Evolutionary conservation across 2,888 invertebrate genomes (phyloP), one percentile per base, ranked within the genome.

Genomic region (Acleris sparsana): DNA sequence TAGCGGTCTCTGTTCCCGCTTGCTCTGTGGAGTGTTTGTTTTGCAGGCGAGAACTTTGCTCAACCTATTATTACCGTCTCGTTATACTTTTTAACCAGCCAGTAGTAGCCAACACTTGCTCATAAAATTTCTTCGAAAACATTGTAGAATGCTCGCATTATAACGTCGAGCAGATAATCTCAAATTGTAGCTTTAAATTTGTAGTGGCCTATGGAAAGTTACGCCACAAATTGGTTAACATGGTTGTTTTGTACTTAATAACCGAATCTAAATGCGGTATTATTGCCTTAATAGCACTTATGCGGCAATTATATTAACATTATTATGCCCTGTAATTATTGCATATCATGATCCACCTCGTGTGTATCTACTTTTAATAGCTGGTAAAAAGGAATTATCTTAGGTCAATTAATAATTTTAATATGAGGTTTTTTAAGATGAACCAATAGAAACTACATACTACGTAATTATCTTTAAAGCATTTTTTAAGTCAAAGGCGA

Each of bases 11-110:
- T 78, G 80, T 79, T 76, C 75, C 71, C 72, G 78, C 74, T 80
- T 84, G 81, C 86, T 83, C 87, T 85, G 89, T 84, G 78, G 80
- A 78, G 78, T 92, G 92, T 92, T 92, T 92, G 92, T 92, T 92
- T 92, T 91, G 86, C 89, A 83, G 90, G 92, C 92, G 92, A 90
- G 92, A 92, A 92, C 86, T 89, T 84, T 81, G 80, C 87, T 74
- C 83, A 88, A 87, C 90, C 92, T 86, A 90, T 92, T 87, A 92
- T 92, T 92, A 92, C 81, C 77, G 78, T 85, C 86, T 86, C 82
- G 85, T 86, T 90, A 85, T 88, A 86, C 85, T 89, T 90, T 89
- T 90, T 89, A 63, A 85, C 79, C 78, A 72, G 72, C 71, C 83
- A 82, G 88, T 70, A 75, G 80, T 82, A 71, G 79, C 73, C 83